These are phyloP conservation scores for Himalopsyche tibetana DNA, from an alignment of 2,888 invertebrate genomes.

Conservation along the genomic window DNA sequence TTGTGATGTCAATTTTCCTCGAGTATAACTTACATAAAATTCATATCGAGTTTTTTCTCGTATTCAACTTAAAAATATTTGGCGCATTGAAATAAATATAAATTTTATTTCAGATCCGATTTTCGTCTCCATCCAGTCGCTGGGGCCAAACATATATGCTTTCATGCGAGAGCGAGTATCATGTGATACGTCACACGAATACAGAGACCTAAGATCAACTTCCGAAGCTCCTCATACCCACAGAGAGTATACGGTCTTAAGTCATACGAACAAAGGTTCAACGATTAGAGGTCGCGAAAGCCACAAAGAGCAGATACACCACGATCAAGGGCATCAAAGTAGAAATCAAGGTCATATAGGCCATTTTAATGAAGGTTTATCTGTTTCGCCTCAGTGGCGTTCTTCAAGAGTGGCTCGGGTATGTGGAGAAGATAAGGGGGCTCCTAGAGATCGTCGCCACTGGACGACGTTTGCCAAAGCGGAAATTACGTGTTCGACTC, in stretches of 20 bases:
- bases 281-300: constrained; percentile 2
- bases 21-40: no score
- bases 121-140: constrained; percentile 58
- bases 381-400: constrained; percentile 9
- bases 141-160: constrained; percentile 51
- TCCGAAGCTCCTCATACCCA: neutral
- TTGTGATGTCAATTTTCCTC: no score
- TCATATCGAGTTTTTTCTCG: no score
- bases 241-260: constrained; percentile 10
- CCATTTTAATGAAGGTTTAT: constrained; percentile 1
- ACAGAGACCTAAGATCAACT: constrained; percentile 22
- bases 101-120: constrained; percentile 58
- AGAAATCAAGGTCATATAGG: neutral
- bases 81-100: neutral
- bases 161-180: constrained; percentile 59
- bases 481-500: constrained; percentile 59
- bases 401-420: constrained; percentile 57
- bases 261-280: constrained; percentile 12
- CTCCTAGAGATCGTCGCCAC: constrained; percentile 58
- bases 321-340: neutral
- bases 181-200: constrained; percentile 46
- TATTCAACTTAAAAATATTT: no score
- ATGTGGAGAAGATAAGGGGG: constrained; percentile 59
- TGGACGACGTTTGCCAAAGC: constrained; percentile 64
- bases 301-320: constrained; percentile 1